Evolutionary conservation across 1,140 invertebrate species (phyloP).

Genomic region (Trachymyrmex cornetzi): DNA sequence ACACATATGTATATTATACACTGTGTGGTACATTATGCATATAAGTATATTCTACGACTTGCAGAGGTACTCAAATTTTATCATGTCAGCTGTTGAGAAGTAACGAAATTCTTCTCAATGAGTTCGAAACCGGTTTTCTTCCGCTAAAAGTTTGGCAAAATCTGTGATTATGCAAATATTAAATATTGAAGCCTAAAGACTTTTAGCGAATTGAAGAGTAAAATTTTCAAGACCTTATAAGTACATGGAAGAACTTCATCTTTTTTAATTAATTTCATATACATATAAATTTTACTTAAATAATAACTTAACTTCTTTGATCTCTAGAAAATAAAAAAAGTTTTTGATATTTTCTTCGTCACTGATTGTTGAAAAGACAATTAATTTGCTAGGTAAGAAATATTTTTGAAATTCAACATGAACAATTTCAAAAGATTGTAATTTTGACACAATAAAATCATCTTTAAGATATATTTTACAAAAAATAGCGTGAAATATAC

Average conservation of each 20-base stretch:
- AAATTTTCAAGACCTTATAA: conserved; percentile 9
- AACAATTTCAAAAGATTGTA: background rate
- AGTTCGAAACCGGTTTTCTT: conserved; percentile 12
- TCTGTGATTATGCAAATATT: conserved; percentile 33
- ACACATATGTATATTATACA: background rate
- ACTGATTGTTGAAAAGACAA: background rate
- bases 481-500: background rate
- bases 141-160: conserved; percentile 6
- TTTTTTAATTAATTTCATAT: conserved; percentile 21
- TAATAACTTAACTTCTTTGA: background rate
- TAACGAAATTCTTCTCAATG: conserved; percentile 18
- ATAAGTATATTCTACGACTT: background rate
- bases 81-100: background rate
- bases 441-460: background rate
- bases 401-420: background rate
- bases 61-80: background rate
- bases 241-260: background rate
- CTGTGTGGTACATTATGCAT: too few relatives aligned
- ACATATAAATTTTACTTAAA: background rate
- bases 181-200: conserved; percentile 17
- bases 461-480: background rate
- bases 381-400: background rate
- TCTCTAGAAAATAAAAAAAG: background rate
- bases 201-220: background rate
- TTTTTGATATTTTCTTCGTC: background rate